Evolutionary conservation across 2,797 vertebrate genomes (phyloP).

Genomic region (Coracias cyanogaster): DNA sequence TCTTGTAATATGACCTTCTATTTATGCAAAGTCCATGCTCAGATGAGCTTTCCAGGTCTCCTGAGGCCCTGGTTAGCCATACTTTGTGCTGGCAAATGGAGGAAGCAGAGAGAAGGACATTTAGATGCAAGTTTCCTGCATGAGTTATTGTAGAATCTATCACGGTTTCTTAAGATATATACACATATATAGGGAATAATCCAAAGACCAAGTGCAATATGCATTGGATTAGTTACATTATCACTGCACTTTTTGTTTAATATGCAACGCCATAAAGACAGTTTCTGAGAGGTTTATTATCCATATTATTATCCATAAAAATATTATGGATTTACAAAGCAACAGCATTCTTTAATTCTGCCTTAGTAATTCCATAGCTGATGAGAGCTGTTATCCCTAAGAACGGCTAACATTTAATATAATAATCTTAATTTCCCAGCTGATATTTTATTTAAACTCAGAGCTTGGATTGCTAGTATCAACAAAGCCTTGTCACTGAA

Average conservation of each 20-base stretch:
- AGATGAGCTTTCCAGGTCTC: not conserved
- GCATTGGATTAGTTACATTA: not conserved
- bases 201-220: not conserved
- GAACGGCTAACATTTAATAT: not conserved
- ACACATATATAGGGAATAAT: not conserved
- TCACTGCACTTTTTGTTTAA: not conserved
- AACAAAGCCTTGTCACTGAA: not conserved
- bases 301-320: no score
- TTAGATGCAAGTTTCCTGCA: not conserved
- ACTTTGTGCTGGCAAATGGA: not conserved
- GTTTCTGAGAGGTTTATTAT: not conserved
- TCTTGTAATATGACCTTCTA: not conserved
- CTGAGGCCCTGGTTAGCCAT: not conserved
- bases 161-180: not conserved
- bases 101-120: not conserved
- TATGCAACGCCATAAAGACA: not conserved
- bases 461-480: not conserved
- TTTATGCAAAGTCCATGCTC: not conserved
- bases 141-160: not conserved
- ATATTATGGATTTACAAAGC: not conserved
- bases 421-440: slow-evolving; percentile 18
- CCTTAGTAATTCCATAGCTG: not conserved
- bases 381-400: not conserved
- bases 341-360: not conserved
- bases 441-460: not conserved